Evolutionary conservation across 2,797 vertebrate species (phyloP).

Genomic region (Anguilla anguilla): DNA sequence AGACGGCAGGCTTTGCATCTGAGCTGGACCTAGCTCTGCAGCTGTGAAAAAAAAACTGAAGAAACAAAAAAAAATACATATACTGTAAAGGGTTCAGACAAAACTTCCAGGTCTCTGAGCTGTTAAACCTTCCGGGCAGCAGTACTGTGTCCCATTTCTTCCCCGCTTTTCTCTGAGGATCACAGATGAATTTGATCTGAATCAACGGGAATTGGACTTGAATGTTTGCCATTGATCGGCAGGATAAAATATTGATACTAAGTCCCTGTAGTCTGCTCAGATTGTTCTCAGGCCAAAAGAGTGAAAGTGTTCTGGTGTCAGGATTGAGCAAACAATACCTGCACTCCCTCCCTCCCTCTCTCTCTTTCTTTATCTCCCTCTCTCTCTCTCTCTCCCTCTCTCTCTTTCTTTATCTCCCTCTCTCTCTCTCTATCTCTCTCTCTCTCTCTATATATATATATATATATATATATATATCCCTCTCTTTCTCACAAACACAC

Average conservation of each 20-base stretch:
- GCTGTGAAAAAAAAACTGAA: not conserved
- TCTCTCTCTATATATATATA: no score
- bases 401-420: not conserved
- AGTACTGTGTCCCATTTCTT: not conserved
- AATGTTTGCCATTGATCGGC: not conserved
- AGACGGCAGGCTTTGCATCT: not conserved
- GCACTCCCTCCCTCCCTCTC: no score
- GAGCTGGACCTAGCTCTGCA: not conserved
- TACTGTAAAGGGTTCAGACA: not conserved
- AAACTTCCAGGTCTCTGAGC: not conserved
- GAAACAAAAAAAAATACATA: not conserved
- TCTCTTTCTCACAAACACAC: not conserved
- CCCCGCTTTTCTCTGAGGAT: not conserved
- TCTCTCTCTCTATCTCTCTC: no score
- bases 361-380: no score
- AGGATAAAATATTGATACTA: not conserved
- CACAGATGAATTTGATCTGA: not conserved
- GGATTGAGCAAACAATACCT: not conserved
- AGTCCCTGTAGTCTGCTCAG: not conserved
- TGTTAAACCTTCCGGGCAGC: not conserved
- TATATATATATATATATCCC: no score
- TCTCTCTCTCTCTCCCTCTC: not conserved
- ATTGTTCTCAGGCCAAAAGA: not conserved
- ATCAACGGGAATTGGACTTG: not conserved
- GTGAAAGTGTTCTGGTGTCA: not conserved